Evolutionary conservation across 1,140 invertebrate species (phyloP).

Genomic region (Bombus pyrosoma): DNA sequence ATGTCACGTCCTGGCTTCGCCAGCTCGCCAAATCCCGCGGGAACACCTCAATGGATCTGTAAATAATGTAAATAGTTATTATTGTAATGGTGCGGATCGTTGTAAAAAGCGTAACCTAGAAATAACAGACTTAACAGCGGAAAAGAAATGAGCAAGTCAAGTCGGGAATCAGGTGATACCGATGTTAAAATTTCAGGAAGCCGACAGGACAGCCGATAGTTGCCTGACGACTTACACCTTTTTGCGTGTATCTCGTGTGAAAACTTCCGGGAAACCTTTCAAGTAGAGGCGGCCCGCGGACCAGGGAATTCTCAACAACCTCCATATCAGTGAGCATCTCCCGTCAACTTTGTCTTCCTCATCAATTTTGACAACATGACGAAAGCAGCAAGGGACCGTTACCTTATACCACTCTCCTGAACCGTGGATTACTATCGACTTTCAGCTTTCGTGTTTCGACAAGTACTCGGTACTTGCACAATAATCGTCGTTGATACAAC

Average conservation of each 20-base stretch:
- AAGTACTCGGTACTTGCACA: constrained; percentile 21
- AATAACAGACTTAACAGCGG: not conserved
- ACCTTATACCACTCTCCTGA: constrained; percentile 28
- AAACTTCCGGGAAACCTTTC: constrained; percentile 54
- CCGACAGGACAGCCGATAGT: constrained; percentile 20
- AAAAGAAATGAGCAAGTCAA: constrained; percentile 10
- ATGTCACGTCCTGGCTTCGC: not conserved
- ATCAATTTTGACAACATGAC: constrained; percentile 67
- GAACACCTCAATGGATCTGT: not conserved
- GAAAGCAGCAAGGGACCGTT: constrained; percentile 47
- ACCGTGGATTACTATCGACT: constrained; percentile 21
- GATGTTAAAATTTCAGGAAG: constrained; percentile 35
- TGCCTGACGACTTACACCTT: constrained; percentile 18
- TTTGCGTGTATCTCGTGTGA: constrained; percentile 21
- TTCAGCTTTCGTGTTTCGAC: constrained; percentile 25
- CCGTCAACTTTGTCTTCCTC: constrained; percentile 51
- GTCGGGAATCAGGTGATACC: constrained; percentile 32
- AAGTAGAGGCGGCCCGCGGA: constrained; percentile 51
- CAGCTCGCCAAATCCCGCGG: constrained; percentile 8
- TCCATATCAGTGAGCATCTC: constrained; percentile 69
- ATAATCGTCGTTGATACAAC: constrained; percentile 31
- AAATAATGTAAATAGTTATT: not conserved
- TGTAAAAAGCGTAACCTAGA: not conserved
- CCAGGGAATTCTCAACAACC: constrained; percentile 51
- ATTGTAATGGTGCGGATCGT: not conserved